These are phyloP conservation scores for Sepioteuthis lessoniana DNA, from an alignment of 2,888 invertebrate species.

Conservation along the genomic window DNA sequence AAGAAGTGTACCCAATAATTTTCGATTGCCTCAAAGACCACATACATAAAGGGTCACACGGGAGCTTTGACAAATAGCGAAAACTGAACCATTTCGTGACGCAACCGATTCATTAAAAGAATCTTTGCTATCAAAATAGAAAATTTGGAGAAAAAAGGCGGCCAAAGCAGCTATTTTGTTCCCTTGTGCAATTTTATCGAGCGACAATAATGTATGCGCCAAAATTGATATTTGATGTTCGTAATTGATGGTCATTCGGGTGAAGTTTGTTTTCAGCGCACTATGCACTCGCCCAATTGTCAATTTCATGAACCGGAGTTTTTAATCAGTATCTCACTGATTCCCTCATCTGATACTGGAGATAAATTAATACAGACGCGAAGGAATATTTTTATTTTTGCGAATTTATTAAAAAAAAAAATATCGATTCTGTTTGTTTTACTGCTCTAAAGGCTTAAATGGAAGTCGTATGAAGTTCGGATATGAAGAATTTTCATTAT, in stretches of 20 bases:
- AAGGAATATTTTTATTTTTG: no score
- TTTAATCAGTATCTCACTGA: background rate
- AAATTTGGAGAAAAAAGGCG: background rate
- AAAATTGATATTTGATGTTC: background rate
- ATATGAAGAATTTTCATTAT: no score
- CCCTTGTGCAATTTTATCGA: background rate
- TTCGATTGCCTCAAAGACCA: background rate
- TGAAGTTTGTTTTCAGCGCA: background rate
- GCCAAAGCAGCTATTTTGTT: background rate
- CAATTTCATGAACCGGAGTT: background rate
- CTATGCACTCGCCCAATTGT: background rate
- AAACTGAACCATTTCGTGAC: background rate
- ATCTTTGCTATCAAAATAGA: background rate
- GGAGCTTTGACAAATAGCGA: background rate
- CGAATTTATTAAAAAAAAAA: no score
- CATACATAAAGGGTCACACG: background rate
- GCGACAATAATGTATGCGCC: background rate
- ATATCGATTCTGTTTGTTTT: no score
- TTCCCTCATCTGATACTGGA: background rate
- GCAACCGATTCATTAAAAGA: background rate
- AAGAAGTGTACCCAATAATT: background rate
- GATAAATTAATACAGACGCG: background rate
- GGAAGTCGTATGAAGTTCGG: no score
- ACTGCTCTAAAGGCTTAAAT: no score
- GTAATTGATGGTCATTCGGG: background rate